These are phyloP conservation scores for Strongylocentrotus purpuratus DNA, from an alignment of 35 echinoderm and acorn worm species.

Conservation along the genomic window DNA sequence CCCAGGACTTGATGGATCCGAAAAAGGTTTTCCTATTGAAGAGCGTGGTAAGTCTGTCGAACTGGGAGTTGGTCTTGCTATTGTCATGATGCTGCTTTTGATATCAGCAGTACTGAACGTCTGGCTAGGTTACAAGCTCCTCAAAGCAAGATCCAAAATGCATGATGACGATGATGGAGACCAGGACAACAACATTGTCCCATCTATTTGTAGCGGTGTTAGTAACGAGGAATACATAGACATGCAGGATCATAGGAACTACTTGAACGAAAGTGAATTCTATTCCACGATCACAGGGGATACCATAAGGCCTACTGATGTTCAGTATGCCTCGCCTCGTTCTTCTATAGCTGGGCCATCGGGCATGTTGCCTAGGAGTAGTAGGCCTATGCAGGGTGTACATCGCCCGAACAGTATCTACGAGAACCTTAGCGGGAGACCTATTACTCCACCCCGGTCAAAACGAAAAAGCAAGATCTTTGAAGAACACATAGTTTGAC, in stretches of 20 bases:
- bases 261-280: conserved; percentile 1
- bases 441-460: background rate
- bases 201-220: background rate
- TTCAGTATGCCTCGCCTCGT: background rate
- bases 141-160: background rate
- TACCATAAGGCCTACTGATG: background rate
- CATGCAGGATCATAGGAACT: conserved; percentile 16
- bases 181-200: background rate
- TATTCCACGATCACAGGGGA: conserved; percentile 6
- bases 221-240: conserved; percentile 45
- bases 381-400: background rate
- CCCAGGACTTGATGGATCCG: background rate
- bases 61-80: background rate
- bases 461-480: background rate
- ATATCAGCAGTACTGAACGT: background rate
- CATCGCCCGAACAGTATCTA: background rate
- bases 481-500: conserved; percentile 1
- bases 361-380: background rate
- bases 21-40: background rate
- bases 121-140: conserved; percentile 10
- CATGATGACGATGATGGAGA: background rate
- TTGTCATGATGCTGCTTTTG: background rate
- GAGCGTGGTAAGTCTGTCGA: background rate
- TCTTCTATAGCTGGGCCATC: background rate
- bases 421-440: background rate